A percentile compares a stretch with the other conserved stretches of the same genome.
phyloP scores from a whole-genome alignment of 1,140 invertebrate species.

The Polyergus mexicanus region DNA sequence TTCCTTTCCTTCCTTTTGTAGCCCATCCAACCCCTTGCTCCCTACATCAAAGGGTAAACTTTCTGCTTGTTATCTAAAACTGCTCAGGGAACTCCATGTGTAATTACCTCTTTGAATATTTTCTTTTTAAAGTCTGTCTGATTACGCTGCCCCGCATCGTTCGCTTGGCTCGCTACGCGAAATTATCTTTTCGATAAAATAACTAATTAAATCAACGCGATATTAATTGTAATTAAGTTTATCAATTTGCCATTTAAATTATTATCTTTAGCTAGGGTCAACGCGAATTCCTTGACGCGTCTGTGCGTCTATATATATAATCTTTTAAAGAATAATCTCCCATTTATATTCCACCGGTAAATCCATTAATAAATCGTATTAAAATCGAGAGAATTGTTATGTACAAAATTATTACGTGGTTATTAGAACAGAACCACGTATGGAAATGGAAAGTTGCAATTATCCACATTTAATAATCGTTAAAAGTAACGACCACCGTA shows the following conservation, averaged over 20 bases:
- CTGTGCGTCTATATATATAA: not conserved
- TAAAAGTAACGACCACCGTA: slow-evolving; percentile 64
- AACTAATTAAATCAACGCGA: slow-evolving; percentile 27
- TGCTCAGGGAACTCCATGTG: slow-evolving; percentile 54
- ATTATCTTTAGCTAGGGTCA: not conserved
- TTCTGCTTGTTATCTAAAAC: slow-evolving; percentile 71
- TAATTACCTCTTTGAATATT: slow-evolving; percentile 61
- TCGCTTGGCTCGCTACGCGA: slow-evolving; percentile 6
- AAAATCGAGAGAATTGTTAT: slow-evolving; percentile 7
- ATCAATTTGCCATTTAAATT: slow-evolving; percentile 1
- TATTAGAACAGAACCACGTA: slow-evolving; percentile 3
- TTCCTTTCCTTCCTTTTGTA: slow-evolving; percentile 70
- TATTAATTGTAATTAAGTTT: slow-evolving; percentile 34
- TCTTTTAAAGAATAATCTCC: not conserved
- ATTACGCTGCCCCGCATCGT: slow-evolving; percentile 36
- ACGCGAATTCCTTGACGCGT: not conserved
- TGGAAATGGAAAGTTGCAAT: slow-evolving; percentile 25
- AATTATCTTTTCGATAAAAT: slow-evolving; percentile 32
- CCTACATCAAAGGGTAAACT: slow-evolving; percentile 70
- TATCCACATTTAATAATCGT: slow-evolving; percentile 76
- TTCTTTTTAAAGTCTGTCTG: slow-evolving; percentile 45
- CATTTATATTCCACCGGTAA: not conserved
- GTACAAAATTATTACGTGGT: not conserved
- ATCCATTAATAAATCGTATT: not conserved
- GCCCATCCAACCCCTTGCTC: slow-evolving; percentile 25